A percentile compares a stretch with the other conserved stretches of the same genome.
Evolutionary conservation across 2,113 vertebrate genomes (phyloP).

Genomic region (Pachypanchax playfairii): DNA sequence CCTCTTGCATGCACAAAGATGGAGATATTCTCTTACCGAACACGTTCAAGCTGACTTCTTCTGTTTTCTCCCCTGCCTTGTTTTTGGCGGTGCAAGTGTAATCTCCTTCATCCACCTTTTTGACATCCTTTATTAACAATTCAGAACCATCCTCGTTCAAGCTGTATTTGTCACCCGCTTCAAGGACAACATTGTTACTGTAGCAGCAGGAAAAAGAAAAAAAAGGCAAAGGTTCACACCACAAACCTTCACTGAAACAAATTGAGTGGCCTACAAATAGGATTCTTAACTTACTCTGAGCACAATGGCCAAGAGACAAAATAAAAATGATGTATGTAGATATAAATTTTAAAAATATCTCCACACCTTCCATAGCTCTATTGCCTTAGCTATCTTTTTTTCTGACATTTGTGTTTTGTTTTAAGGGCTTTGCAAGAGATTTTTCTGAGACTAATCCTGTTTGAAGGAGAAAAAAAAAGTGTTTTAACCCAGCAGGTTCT

Average conservation of each 20-base stretch:
- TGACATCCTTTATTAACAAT: conserved; percentile 87
- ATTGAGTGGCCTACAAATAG: conserved; percentile 12
- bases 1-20: not conserved
- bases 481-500: conserved; percentile 10
- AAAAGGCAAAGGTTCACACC: conserved; percentile 16
- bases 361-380: not conserved
- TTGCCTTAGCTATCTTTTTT: not conserved
- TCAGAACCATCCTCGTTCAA: conserved; percentile 91
- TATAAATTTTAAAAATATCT: too few relatives aligned
- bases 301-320: conserved; percentile 3
- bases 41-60: conserved; percentile 93
- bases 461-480: too few relatives aligned
- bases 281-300: conserved; percentile 1
- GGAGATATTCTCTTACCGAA: conserved; percentile 84
- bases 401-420: not conserved
- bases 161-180: conserved; percentile 86
- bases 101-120: conserved; percentile 93
- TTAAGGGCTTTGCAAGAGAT: conserved; percentile 4
- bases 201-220: conserved; percentile 8
- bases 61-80: conserved; percentile 89
- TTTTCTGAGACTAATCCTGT: too few relatives aligned
- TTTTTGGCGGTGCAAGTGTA: conserved; percentile 94
- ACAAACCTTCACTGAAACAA: conserved; percentile 1
- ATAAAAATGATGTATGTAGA: not conserved
- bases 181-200: conserved; percentile 87